phyloP scores from a whole-genome alignment of 2,888 invertebrate genomes.

The Heliothis peltigera region DNA sequence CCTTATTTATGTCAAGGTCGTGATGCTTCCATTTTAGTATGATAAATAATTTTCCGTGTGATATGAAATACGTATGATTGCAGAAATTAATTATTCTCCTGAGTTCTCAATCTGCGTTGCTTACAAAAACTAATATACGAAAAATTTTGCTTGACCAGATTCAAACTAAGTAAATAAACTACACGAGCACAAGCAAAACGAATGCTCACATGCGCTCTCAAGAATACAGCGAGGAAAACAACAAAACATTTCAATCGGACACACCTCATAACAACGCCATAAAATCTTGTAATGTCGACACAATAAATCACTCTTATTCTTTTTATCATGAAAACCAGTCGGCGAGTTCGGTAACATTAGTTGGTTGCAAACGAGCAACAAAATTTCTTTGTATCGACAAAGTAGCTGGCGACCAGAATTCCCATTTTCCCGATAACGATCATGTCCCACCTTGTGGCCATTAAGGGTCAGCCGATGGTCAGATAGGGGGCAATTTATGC shows the following conservation, averaged over 20 bases:
- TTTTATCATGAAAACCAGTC: slow-evolving; percentile 60
- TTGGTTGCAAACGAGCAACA: slow-evolving; percentile 78
- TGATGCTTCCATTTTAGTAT: background rate
- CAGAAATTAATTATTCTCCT: background rate
- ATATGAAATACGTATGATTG: background rate
- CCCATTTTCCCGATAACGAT: slow-evolving; percentile 86
- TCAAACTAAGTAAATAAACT: background rate
- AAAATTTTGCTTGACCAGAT: background rate
- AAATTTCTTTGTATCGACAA: slow-evolving; percentile 84
- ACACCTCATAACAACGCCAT: slow-evolving; percentile 43
- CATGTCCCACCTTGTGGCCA: slow-evolving; percentile 85
- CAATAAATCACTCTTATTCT: slow-evolving; percentile 65
- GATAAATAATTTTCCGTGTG: background rate
- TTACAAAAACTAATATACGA: background rate
- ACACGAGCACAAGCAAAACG: background rate
- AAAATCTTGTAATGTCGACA: slow-evolving; percentile 58
- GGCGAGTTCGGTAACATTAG: slow-evolving; percentile 68
- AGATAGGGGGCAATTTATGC: slow-evolving; percentile 87
- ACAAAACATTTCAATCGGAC: slow-evolving; percentile 41
- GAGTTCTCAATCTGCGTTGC: background rate
- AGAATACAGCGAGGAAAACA: slow-evolving; percentile 16
- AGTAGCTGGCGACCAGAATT: slow-evolving; percentile 78
- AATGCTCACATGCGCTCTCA: background rate
- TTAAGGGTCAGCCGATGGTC: slow-evolving; percentile 87
- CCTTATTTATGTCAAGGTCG: background rate